phyloP scores from a whole-genome alignment of 2,113 vertebrate species.

The Camelus dromedarius region DNA sequence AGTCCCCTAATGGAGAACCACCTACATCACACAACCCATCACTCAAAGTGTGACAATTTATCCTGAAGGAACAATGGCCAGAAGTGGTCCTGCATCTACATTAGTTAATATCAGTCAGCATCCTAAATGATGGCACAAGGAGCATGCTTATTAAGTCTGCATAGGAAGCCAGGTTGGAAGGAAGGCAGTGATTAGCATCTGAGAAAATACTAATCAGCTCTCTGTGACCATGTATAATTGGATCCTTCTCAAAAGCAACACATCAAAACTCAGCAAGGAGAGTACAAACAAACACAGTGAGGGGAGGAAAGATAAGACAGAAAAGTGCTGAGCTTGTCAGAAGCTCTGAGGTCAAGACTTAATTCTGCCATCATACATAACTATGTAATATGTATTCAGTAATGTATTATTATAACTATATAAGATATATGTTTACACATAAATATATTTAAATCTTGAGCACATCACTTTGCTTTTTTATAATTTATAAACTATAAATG shows the following conservation, averaged over 20 bases:
- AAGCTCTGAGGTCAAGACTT: neutral
- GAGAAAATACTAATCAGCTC: neutral
- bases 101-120: neutral
- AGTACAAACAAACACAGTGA: neutral
- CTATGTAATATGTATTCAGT: no score
- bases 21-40: neutral
- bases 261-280: neutral
- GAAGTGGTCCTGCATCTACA: neutral
- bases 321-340: neutral
- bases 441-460: neutral
- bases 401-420: neutral
- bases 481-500: neutral
- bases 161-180: neutral
- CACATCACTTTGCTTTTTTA: neutral
- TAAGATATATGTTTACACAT: neutral
- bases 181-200: neutral
- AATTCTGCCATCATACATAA: neutral
- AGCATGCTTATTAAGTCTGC: neutral
- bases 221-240: neutral
- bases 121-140: neutral
- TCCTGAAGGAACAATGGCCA: neutral
- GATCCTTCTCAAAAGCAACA: slow-evolving; percentile 14
- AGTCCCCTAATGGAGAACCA: slow-evolving; percentile 44
- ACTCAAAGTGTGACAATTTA: neutral
- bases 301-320: neutral